Percentiles rank a stretch among this genome's conserved stretches.
Conservation (phyloP, 2,888 invertebrate species). For the Lepidochrysops patricia region DNA sequence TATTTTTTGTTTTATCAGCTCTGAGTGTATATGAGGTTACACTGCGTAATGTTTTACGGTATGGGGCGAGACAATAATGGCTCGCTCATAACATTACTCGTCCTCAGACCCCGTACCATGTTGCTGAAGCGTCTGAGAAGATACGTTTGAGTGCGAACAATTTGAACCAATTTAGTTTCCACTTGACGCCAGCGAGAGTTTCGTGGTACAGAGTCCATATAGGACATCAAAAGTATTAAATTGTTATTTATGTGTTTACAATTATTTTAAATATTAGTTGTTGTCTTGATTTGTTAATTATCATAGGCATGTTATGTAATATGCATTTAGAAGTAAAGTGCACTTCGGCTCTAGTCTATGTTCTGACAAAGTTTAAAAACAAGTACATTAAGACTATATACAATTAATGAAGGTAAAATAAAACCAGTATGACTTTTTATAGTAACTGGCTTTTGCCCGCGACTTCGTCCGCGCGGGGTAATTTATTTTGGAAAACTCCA, state of each 20-base stretch:
- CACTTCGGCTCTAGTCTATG: too few species aligned
- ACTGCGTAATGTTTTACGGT: slow-evolving; percentile 74
- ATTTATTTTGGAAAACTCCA: too few species aligned
- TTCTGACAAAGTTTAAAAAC: too few species aligned
- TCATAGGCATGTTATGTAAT: not conserved
- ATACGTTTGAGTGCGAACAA: slow-evolving; percentile 29
- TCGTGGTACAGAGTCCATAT: slow-evolving; percentile 44
- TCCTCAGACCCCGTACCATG: slow-evolving; percentile 59
- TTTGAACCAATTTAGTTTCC: slow-evolving; percentile 11
- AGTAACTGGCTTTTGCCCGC: too few species aligned
- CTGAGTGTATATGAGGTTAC: slow-evolving; percentile 49
- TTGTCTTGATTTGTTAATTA: not conserved
- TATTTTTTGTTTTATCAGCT: slow-evolving; percentile 46
- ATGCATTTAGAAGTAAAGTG: not conserved
- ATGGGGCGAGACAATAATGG: slow-evolving; percentile 75
- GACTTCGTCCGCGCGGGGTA: too few species aligned
- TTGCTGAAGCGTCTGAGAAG: slow-evolving; percentile 39
- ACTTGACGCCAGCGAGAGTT: slow-evolving; percentile 16
- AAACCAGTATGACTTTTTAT: too few species aligned
- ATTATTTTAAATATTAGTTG: not conserved
- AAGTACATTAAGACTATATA: too few species aligned
- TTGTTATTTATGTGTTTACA: slow-evolving; percentile 15
- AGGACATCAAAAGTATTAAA: slow-evolving; percentile 28
- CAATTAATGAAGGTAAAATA: slow-evolving; percentile 5
- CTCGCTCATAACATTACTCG: slow-evolving; percentile 75